Conservation (phyloP, 2,113 vertebrate genomes). For the Hipposideros armiger region DNA sequence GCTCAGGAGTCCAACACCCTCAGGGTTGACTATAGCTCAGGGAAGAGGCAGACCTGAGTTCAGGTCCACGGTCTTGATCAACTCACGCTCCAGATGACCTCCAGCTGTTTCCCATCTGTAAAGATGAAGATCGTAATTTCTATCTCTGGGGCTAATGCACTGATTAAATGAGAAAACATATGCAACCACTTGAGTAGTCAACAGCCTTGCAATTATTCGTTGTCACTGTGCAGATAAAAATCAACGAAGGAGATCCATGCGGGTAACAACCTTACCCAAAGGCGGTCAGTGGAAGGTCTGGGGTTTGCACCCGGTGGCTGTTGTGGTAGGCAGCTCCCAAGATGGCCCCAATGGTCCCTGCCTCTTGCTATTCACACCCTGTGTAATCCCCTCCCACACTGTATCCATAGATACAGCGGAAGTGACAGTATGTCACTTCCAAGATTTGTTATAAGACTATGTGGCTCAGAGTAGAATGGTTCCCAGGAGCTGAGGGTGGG, state of each 20-base stretch:
- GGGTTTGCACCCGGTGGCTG: neutral
- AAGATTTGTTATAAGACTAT: neutral
- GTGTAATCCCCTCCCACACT: no score
- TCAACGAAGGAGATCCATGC: neutral
- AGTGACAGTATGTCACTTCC: neutral
- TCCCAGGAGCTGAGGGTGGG: no score
- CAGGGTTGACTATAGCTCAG: neutral
- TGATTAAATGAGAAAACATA: neutral
- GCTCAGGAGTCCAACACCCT: neutral
- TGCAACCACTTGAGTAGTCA: neutral
- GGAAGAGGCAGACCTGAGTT: neutral
- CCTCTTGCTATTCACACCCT: neutral
- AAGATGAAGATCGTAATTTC: no score
- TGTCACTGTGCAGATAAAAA: neutral
- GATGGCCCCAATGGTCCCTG: neutral
- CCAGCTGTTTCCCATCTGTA: fast-evolving
- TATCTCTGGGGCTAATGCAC: neutral
- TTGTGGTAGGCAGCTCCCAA: neutral
- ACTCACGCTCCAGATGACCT: neutral
- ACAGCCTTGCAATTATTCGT: neutral
- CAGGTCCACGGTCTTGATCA: no score
- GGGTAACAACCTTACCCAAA: neutral
- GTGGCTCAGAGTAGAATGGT: neutral
- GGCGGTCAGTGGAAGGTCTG: neutral
- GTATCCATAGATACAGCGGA: neutral